Evolutionary conservation across 2,113 vertebrate species (phyloP), one percentile per base, ranked within the genome.

Genomic region (Rhea pennata): DNA sequence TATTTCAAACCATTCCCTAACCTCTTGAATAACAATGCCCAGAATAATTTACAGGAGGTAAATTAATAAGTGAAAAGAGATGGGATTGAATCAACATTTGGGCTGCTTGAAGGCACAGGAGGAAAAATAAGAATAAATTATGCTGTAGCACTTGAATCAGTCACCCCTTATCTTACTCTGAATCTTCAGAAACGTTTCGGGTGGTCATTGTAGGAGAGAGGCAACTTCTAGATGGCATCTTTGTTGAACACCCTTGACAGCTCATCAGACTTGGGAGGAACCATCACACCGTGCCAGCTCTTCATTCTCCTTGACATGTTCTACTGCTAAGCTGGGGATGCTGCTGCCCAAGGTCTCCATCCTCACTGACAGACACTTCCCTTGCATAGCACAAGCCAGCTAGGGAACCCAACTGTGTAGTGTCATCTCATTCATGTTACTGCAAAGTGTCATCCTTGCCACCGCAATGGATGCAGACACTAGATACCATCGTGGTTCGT

Each of bases 271-370:
- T 15, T 15, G 54, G 26, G 61, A 46, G 39, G 46, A 13, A 22
- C 36, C 0, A 2, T 17, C 33, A 33, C 23, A 29, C 61, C 74
- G 29, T 74, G 59, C 16, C 17, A 46, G 85, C 2, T 62, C 54
- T 39, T 12, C 0, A 0, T 54, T 72, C 13, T 77, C 20, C 54
- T 66, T 1, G 5, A 54, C 69, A 0, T 58, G 40, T 5, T 71
- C 39, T 40, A 0, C 9, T 51, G 3, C 2, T 15, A 13, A 13
- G 24, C 53, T 54, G 53, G 24, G 53, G 53, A 54, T 13, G 53
- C 24, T 27, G 54, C 54, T 56, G 54, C 54, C 54, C 26, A 27
- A 36, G 48, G 36, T 23, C 11, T 15, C 50, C 21, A 24, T 8
- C 29, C 29, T 22, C 53, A 15, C 51, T 81, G 59, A 21, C n/a